Base-by-base conservation (phyloP, 2,797 vertebrate genomes). In the Pitangus sulphuratus region DNA sequence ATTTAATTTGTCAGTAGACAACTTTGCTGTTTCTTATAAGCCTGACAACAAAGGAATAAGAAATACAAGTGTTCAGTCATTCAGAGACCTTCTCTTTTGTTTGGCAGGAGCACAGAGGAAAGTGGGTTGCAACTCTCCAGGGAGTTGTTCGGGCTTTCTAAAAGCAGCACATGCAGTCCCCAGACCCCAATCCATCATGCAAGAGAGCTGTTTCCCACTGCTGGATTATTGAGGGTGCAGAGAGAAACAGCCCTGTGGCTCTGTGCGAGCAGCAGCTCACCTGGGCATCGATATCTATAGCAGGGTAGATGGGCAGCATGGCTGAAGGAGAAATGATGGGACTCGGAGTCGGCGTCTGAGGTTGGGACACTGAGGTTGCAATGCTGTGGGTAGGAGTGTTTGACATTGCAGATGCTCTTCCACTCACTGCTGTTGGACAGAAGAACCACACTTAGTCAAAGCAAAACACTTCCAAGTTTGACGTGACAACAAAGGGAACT, bases 351-450 rank as follows among this genome's bases (percentile, higher is more conserved):
- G 98, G 98, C 65, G 98, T 98, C 97, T 98, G 98, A 97, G 98
- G 98, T 48, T 98, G 98, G 96, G 98, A 98, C 92, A 98, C 98
- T 84, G 98, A 98, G 89, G 98, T 97, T 87, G 98, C 98, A 92
- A 98, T 98, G 97, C 98, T 98, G 97, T 98, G 98, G 96, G 98
- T 97, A 95, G 98, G 98, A 98, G 98, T 98, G 97, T 98, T 98
- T 96, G 98, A 98, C 97, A 98, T 97, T 95, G 98, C 98, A 98
- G 98, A 98, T 89, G 98, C 97, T 98, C 98, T 98, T 98, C 98
- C 98, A 72, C 98, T 98, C 98, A 98, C 98, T 98, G 98, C 98
- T 98, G 98, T 98, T 98, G 95, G 93, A 98, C 97, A 98, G 98
- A 98, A 98, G 53, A 96, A 97, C 71, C 95, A 96, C 42, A 95